A percentile compares a stretch with the other conserved stretches of the same genome.
Conservation (phyloP, 2,113 vertebrate genomes). For the Podarcis cretensis region DNA sequence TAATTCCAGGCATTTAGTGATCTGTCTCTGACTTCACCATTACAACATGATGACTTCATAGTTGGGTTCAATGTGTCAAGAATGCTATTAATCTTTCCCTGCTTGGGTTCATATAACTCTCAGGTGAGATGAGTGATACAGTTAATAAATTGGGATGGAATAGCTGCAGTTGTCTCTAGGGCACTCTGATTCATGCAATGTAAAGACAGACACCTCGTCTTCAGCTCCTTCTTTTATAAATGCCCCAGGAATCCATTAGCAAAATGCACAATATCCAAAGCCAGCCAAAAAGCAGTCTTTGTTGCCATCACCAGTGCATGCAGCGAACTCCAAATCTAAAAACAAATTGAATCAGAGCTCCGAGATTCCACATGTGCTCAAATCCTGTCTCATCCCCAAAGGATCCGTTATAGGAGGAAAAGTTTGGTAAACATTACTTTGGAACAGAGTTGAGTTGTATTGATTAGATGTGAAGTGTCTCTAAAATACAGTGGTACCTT, state of each 20-base stretch:
- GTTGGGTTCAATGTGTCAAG: slow-evolving; percentile 37
- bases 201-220: slow-evolving; percentile 29
- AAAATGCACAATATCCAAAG: slow-evolving; percentile 45
- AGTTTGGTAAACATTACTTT: slow-evolving; percentile 19
- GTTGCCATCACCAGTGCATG: slow-evolving; percentile 13
- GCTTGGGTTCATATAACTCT: slow-evolving; percentile 30
- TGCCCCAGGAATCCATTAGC: slow-evolving; percentile 53
- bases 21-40: slow-evolving; percentile 49
- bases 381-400: background rate
- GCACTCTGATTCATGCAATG: slow-evolving; percentile 31
- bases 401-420: slow-evolving; percentile 9
- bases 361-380: background rate
- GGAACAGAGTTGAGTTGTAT: slow-evolving; percentile 2
- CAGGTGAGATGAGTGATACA: slow-evolving; percentile 37
- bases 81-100: slow-evolving; percentile 17
- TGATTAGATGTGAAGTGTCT: background rate
- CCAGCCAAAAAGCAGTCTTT: slow-evolving; percentile 28
- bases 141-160: slow-evolving; percentile 34
- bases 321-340: slow-evolving; percentile 8
- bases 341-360: background rate
- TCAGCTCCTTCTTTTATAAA: slow-evolving; percentile 29
- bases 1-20: slow-evolving; percentile 51
- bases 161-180: slow-evolving; percentile 41
- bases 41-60: slow-evolving; percentile 54
- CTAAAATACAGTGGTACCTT: background rate